Evolutionary conservation across 2,113 vertebrate genomes (phyloP), one percentile per base, ranked within the genome.

Genomic region (Andinoacara biseriatus): DNA sequence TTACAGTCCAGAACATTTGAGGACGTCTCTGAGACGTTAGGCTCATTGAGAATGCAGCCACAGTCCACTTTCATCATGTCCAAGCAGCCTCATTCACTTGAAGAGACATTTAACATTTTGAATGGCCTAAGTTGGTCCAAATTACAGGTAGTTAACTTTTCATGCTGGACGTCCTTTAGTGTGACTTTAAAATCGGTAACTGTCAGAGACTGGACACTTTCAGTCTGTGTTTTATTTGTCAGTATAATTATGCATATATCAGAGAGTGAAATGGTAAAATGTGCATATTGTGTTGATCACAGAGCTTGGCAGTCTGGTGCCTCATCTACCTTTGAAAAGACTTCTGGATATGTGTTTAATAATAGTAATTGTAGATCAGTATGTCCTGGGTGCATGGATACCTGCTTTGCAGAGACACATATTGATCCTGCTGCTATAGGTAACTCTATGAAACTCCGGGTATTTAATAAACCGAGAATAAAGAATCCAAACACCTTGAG

Each of bases 101-200:
- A 76, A 62, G 24, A 60, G 81, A 54, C 49, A 33, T 74, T 78
- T 62, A 35, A 52, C 59, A 76, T 80, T 83, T 43, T 46, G 9
- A 78, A 75, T 49, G 43, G 2, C 43, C 52, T 1, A 18, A 63
- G 18, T 76, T 52, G 38, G 13, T 31, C 58, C 13, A 69, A 33
- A 79, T 80, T 63, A 8, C 22, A 29, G 20, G n/a, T n/a, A 31
- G 43, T 72, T 69, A 72, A 5, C 65, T 29, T 72, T 72, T 52
- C 15, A 11, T 22, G 18, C 18, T 10, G 43, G 57, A 46, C 0
- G 76, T 75, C 80, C 0, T 82, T 81, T 18, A 46, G 15, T 29
- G 14, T 72, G 79, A 63, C 7, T 8, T 81, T 46, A 79, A 67
- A 69, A 10, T 40, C 29, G n/a, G 40, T 77, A 33, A 31, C 7